Base-by-base conservation (phyloP, 2,797 vertebrate species). In the Pelochelys cantorii region DNA sequence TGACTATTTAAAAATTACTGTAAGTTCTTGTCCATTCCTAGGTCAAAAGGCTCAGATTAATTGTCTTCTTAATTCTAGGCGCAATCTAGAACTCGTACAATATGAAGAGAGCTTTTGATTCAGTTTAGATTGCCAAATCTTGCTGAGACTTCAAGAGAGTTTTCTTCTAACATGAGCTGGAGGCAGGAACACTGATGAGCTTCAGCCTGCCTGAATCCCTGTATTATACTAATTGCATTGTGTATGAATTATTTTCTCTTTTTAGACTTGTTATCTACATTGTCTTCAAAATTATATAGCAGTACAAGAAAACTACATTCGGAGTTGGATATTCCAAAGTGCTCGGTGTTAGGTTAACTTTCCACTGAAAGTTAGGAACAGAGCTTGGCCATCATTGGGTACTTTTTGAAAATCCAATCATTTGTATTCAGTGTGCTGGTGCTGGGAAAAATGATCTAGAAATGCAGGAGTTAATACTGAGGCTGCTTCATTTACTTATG, bases 181-280 rank as follows among this genome's bases (percentile, higher is more conserved):
- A 84, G 18, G 52, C 81, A 11, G 15, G 42, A 60, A 60, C 42
- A 82, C 65, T 20, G 65, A 68, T 65, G 62, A 68, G 4, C 17
- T 20, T n/a, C 17, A 34, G 65, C 17, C n/a, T 68, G 15, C 31
- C n/a, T 68, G 65, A 34, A 68, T 48, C 25, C 59, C 65, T 55
- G 85, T 87, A 87, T 91, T 74, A 86, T 74, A 82, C 94, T 89
- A 97, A 94, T 87, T 90, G 55, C 42, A 57, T 20, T 57, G 81
- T 86, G 81, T 53, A 81, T 31, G 90, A 95, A 93, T 95, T 79
- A 83, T 86, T 81, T 90, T 92, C 2, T 75, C 79, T 91, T 86
- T 12, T 78, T 1, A 91, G 37, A 22, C 37, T 65, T 42, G 42
- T 42, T 62, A 62, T 74, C 34, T 42, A 42, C 34, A 23, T 37